Base-by-base conservation (phyloP, 2,797 vertebrate genomes). In the Ficedula albicollis region DNA sequence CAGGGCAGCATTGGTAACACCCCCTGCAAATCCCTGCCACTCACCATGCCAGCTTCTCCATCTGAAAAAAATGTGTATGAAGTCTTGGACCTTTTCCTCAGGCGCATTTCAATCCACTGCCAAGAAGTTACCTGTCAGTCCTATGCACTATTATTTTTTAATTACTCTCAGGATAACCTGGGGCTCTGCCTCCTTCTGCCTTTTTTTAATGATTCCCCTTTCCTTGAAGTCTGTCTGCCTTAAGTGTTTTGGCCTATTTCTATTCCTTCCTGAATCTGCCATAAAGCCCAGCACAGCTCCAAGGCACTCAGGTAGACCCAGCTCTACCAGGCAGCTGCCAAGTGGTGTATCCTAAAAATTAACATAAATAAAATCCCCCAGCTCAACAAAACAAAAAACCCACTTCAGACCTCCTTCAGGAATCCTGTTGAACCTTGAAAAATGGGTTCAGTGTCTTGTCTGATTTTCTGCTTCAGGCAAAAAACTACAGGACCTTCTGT, bases 11-110 rank as follows among this genome's bases (percentile, higher is more conserved):
- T 60, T 54, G 44, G 27, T 62, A 14, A 51, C 30, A 3, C 0
- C 62, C 41, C 30, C 15, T 48, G 38, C 29, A 59, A 34, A 68
- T 34, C 34, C 54, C 82, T 38, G 20, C 55, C 5, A 9, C 36
- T 81, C 66, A 15, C 46, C 4, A 0, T 17, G 55, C 58, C 62
- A 64, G 27, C 56, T 46, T 25, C 69, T 62, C 30, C 39, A 11
- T 7, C 55, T 11, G 32, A 52, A 78, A 83, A 77, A 63, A 34
- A 26, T 1, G 9, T 0, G 0, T 10, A 38, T 41, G 27, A 84
- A 49, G 5, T 2, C 87, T 49, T 82, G 26, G 29, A 49, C 12
- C 18, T 72, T 19, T 73, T 48, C 63, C 39, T 84, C 51, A 46
- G 55, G 17, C 8, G 1, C 11, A 9, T 76, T 85, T 78, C 63